Conservation (phyloP, 1,140 invertebrate species). For the Drosophila chauvacae region DNA sequence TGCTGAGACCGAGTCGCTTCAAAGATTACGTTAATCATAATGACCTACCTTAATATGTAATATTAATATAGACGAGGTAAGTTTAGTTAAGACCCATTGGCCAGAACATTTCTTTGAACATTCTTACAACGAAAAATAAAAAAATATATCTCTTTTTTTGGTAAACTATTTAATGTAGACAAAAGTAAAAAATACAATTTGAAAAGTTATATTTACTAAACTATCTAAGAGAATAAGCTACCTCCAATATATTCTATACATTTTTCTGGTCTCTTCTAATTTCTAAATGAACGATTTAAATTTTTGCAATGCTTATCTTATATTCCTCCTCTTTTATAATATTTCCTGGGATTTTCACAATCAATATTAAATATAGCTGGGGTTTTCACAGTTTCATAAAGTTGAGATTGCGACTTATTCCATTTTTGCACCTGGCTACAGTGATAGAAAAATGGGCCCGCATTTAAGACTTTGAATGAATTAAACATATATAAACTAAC, state of each 20-base stretch:
- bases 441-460: not conserved
- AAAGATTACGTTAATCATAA: not conserved
- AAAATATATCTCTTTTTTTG: no score
- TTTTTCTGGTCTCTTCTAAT: not conserved
- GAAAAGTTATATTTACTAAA: no score
- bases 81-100: no score
- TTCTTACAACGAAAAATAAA: no score
- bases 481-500: not conserved
- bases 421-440: not conserved
- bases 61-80: not conserved
- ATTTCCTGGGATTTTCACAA: not conserved
- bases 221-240: no score
- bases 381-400: not conserved
- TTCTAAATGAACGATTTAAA: not conserved
- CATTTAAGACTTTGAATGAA: not conserved
- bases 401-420: not conserved
- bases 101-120: no score
- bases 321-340: not conserved
- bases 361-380: not conserved
- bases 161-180: not conserved
- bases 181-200: not conserved
- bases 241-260: no score
- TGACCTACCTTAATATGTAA: not conserved
- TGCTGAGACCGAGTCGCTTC: not conserved
- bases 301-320: not conserved